Base-by-base conservation (phyloP, 1,140 invertebrate genomes). In the Ylistrum balloti region DNA sequence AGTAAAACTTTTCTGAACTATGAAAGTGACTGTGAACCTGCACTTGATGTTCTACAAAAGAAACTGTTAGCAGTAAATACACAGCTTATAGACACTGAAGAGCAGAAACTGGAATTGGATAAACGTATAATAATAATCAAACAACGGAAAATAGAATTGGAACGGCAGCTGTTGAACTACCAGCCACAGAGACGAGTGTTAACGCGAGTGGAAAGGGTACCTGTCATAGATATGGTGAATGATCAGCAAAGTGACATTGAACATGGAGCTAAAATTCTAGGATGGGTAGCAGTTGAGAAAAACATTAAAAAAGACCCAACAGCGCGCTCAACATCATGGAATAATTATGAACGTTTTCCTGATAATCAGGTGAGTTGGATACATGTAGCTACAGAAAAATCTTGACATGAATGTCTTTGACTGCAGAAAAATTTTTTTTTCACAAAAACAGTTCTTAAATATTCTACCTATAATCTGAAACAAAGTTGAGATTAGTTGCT, bases 151-250 rank as follows among this genome's bases (percentile, higher is more conserved):
- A 74, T 74, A 74, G 56, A 74, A 74, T 28, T 74, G n/a, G 56
- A 74, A 74, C 56, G 56, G 2, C 22, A 74, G n/a, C 17, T 74
- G n/a, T n/a, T 74, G 56, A 74, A 74, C 28, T 74, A 74, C 28
- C 56, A 28, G n/a, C 56, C 56, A 74, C 9, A 74, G 56, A 74
- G 56, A 74, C 56, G 56, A 11, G 56, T 74, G 56, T 74, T 74
- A 74, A 74, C 56, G 11, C 56, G 56, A 28, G 56, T 74, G n/a
- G 56, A 74, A 74, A 22, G 28, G 22, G 11, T n/a, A 28, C 56
- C 56, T 28, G 56, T 74, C 22, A 17, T 74, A 28, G n/a, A 74
- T 28, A n/a, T 74, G 56, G n/a, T 11, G 5, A 74, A 74, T 74
- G 17, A 74, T n/a, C 22, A 28, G 11, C 20, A 74, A n/a, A 74